Percentiles rank a stretch among this genome's conserved stretches.
Evolutionary conservation across 2,113 vertebrate species (phyloP).

Genomic region (Piaya cayana): DNA sequence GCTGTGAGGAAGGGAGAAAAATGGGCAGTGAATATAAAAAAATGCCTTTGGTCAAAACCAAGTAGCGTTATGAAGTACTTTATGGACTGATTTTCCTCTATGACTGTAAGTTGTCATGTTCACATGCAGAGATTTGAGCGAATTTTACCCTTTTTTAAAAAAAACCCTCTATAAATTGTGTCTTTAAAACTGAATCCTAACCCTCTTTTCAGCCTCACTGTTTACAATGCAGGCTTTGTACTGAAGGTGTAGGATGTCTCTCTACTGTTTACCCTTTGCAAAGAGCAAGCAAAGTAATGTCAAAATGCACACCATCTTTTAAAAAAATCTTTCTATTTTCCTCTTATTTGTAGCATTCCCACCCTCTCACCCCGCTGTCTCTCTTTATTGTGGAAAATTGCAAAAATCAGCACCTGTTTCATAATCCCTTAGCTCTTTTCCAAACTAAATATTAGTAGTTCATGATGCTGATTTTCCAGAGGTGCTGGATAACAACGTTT

Average conservation of each 20-base stretch:
- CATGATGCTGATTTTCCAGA: background rate
- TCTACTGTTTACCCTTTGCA: background rate
- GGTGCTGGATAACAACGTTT: background rate
- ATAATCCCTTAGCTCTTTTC: background rate
- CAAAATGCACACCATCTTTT: background rate
- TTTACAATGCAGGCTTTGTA: background rate
- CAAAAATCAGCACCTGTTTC: background rate
- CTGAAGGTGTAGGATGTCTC: background rate
- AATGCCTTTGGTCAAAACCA: background rate
- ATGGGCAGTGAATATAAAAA: background rate
- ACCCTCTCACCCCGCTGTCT: background rate
- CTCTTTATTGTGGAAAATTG: background rate
- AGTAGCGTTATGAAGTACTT: background rate
- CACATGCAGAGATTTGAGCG: background rate
- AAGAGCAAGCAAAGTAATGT: background rate
- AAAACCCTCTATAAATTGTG: background rate
- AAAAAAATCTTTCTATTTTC: background rate
- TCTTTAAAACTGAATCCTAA: background rate
- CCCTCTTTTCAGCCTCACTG: background rate
- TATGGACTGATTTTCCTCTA: background rate
- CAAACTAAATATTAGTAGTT: background rate
- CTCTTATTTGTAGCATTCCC: background rate
- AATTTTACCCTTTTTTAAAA: background rate
- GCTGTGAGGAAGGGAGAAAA: background rate
- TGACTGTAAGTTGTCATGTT: background rate